These are phyloP conservation scores for Tachycineta bicolor DNA, from an alignment of 2,113 vertebrate species.

Conservation along the genomic window DNA sequence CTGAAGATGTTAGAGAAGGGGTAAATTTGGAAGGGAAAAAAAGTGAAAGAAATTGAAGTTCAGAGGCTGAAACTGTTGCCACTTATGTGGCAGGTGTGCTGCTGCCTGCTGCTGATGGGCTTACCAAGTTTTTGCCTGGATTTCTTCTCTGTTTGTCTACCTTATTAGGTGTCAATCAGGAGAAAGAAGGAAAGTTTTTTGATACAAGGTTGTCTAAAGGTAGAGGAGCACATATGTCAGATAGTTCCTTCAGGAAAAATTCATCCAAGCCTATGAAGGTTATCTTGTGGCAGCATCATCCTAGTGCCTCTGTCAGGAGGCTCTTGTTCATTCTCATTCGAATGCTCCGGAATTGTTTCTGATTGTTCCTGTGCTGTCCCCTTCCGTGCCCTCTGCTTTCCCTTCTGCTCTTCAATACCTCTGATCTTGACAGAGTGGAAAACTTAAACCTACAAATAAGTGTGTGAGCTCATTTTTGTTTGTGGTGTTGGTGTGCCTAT, in stretches of 20 bases:
- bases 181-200: background rate
- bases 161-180: background rate
- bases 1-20: background rate
- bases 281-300: slow-evolving; percentile 26
- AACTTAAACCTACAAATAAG: background rate
- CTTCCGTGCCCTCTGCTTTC: slow-evolving; percentile 21
- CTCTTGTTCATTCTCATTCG: slow-evolving; percentile 20
- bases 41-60: background rate
- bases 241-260: background rate
- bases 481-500: background rate
- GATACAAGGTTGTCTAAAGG: background rate
- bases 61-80: background rate
- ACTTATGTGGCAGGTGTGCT: background rate
- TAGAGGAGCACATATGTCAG: background rate
- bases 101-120: background rate
- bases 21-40: background rate
- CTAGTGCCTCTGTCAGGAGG: background rate
- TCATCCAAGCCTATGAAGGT: background rate
- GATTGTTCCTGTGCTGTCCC: slow-evolving; percentile 26
- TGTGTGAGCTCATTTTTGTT: background rate
- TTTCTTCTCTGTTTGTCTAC: background rate
- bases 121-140: background rate
- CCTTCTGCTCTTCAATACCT: background rate
- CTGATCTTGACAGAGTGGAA: background rate
- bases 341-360: background rate